Evolutionary conservation across 2,113 vertebrate genomes (phyloP), one percentile per base, ranked within the genome.

Genomic region (Pachypanchax playfairii): DNA sequence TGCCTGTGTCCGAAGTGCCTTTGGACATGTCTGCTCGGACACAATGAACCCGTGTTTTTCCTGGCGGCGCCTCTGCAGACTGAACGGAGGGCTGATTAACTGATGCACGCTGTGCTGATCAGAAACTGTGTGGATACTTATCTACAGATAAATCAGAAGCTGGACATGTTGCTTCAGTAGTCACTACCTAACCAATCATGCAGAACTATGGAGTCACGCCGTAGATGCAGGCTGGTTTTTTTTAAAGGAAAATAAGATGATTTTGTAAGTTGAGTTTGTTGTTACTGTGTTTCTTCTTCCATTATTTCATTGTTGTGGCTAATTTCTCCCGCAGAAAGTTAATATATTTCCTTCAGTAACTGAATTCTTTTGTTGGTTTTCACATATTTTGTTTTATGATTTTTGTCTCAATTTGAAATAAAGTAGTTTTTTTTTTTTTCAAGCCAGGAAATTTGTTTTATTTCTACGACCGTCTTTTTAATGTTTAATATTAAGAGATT

Each of bases 1-100:
- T 66, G 22, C 66, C 64, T 60, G 79, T 80, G 80, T 88, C 79
- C 53, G 51, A 73, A 77, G 84, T 88, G 84, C 88, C 86, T 88
- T 86, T 29, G 68, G 84, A 80, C 72, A 62, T 75, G 61, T 64
- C 65, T 75, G 55, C 61, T 61, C 22, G 42, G 70, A 70, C 65
- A 79, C 48, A 62, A 47, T 47, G 36, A 69, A 46, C 57, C 63
- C 65, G 60, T 25, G 53, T 57, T 51, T 48, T 49, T 51, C 35
- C 50, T 17, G n/a, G n/a, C n/a, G n/a, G n/a, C n/a, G n/a, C 63
- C 29, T 58, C 47, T 9, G 18, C 59, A 46, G 53, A 71, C 70
- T 75, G 44, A 11, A 65, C 50, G 43, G 60, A 77, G 68, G 68
- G 65, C 59, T 66, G 11, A 79, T 70, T 54, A 65, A 73, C 13